These are phyloP conservation scores for Gadopsis marmoratus DNA, from an alignment of 2,797 vertebrate genomes.

Conservation along the genomic window DNA sequence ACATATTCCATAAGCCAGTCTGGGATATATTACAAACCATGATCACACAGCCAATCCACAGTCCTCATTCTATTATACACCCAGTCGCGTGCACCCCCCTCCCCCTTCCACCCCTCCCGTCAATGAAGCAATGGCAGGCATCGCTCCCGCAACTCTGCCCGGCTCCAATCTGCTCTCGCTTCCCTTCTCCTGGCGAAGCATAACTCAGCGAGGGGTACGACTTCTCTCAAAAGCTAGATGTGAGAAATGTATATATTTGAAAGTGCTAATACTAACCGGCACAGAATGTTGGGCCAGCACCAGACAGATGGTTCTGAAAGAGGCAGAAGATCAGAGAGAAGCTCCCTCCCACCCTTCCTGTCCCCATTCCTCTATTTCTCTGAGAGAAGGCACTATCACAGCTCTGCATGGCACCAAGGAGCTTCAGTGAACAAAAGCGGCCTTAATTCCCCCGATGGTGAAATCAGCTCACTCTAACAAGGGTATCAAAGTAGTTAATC, in stretches of 20 bases:
- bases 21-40: slow-evolving; percentile 51
- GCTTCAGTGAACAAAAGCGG: slow-evolving; percentile 62
- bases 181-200: slow-evolving; percentile 66
- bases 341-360: slow-evolving; percentile 60
- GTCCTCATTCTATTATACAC: slow-evolving; percentile 55
- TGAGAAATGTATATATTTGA: slow-evolving; percentile 84
- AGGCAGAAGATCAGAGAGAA: slow-evolving; percentile 77
- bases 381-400: slow-evolving; percentile 64
- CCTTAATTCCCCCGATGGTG: slow-evolving; percentile 68
- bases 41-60: slow-evolving; percentile 63
- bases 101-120: slow-evolving; percentile 16
- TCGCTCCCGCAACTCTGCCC: slow-evolving; percentile 51
- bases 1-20: slow-evolving; percentile 67
- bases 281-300: slow-evolving; percentile 69
- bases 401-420: slow-evolving; percentile 61
- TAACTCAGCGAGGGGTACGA: slow-evolving; percentile 59
- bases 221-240: slow-evolving; percentile 63
- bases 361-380: slow-evolving; percentile 60
- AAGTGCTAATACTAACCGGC: slow-evolving; percentile 75
- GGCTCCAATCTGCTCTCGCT: slow-evolving; percentile 75
- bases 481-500: slow-evolving; percentile 73
- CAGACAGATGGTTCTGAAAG: slow-evolving; percentile 81
- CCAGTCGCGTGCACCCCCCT: slow-evolving; percentile 32
- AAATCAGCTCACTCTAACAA: slow-evolving; percentile 68
- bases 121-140: slow-evolving; percentile 60